Conservation (phyloP, 1,140 invertebrate species). For the Proales similis region DNA sequence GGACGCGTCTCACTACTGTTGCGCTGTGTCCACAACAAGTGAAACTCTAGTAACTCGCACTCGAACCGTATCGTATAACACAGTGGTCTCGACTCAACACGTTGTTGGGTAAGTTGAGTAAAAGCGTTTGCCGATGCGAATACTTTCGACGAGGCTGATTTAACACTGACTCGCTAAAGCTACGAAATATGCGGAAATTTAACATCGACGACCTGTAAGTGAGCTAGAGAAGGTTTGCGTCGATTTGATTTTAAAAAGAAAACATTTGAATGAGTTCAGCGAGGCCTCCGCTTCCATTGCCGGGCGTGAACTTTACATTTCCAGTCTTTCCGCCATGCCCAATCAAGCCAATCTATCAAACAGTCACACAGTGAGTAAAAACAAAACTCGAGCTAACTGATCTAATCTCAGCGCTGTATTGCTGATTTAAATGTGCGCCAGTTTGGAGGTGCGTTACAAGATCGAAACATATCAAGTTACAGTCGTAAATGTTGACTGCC, state of each 20-base stretch:
- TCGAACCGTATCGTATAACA: conserved; percentile 23
- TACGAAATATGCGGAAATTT: conserved; percentile 38
- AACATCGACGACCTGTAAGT: conserved; percentile 9
- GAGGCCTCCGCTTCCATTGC: not conserved
- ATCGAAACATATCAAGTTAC: conserved; percentile 21
- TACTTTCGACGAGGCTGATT: too few relatives aligned
- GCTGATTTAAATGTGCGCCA: not conserved
- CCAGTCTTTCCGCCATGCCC: conserved; percentile 10
- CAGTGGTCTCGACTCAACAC: conserved; percentile 13
- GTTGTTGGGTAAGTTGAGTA: too few relatives aligned
- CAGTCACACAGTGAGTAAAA: conserved; percentile 22
- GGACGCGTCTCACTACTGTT: conserved; percentile 24
- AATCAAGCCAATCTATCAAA: conserved; percentile 33
- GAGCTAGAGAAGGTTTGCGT: not conserved
- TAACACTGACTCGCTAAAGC: too few relatives aligned
- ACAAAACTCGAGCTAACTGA: not conserved
- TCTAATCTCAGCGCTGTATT: not conserved
- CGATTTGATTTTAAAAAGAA: not conserved
- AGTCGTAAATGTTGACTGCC: conserved; percentile 12
- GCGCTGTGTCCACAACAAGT: conserved; percentile 8
- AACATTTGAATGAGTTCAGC: too few relatives aligned
- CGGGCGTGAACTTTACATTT: not conserved
- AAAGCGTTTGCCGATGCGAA: too few relatives aligned
- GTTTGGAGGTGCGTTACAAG: conserved; percentile 24
- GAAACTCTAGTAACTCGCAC: conserved; percentile 33